Conservation (phyloP, 2,888 invertebrate species). For the Girardia tigrina region DNA sequence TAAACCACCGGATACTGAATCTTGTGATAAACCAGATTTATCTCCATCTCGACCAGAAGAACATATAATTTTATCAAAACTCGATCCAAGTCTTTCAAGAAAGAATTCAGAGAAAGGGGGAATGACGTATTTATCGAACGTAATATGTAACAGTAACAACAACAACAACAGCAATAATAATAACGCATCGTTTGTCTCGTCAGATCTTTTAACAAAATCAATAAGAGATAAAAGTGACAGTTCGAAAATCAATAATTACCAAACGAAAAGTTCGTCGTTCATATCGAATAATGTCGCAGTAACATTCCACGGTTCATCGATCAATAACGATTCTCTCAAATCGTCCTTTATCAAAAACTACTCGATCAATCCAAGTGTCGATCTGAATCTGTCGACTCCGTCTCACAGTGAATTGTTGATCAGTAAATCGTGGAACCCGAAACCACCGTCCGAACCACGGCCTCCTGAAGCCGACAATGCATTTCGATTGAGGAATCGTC, state of each 20-base stretch:
- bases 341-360: neutral
- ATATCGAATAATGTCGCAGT: neutral
- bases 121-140: neutral
- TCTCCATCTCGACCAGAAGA: neutral
- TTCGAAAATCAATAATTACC: neutral
- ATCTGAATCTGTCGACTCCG: neutral
- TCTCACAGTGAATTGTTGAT: slow-evolving; percentile 19
- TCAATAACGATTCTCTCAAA: neutral
- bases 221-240: neutral
- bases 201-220: neutral
- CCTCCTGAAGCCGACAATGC: neutral
- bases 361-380: neutral
- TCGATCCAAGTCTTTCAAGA: slow-evolving; percentile 15
- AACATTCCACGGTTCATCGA: neutral
- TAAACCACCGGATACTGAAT: neutral
- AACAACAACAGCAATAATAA: neutral
- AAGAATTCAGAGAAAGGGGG: neutral
- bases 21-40: slow-evolving; percentile 20
- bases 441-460: neutral
- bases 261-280: neutral
- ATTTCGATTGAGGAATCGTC: slow-evolving; percentile 16
- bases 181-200: neutral
- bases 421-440: slow-evolving; percentile 1
- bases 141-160: neutral
- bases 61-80: neutral